These are phyloP conservation scores for Smithornis capensis DNA, from an alignment of 2,113 vertebrate genomes.

Conservation along the genomic window DNA sequence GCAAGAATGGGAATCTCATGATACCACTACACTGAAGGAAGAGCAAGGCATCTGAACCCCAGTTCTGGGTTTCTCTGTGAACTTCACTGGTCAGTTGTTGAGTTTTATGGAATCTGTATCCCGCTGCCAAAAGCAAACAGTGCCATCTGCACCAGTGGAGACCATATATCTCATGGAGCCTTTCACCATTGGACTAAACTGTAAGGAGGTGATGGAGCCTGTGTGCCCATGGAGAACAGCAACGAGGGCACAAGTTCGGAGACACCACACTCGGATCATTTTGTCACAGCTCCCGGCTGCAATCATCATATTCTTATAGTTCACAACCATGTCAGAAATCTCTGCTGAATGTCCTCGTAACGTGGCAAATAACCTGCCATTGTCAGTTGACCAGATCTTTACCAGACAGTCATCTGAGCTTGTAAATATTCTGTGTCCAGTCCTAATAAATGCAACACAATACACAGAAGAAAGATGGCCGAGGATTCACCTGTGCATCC, in stretches of 20 bases:
- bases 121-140: constrained; percentile 98
- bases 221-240: constrained; percentile 95
- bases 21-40: too few species aligned
- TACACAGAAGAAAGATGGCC: constrained; percentile 98
- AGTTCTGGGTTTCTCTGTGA: too few species aligned
- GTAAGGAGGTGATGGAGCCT: constrained; percentile 95
- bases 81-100: too few species aligned
- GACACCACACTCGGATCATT: constrained; percentile 95
- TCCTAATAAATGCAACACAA: constrained; percentile 96
- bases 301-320: constrained; percentile 95
- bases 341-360: constrained; percentile 95
- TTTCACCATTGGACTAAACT: constrained; percentile 97
- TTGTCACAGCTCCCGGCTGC: constrained; percentile 98
- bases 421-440: constrained; percentile 97
- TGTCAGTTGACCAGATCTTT: constrained; percentile 97
- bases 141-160: constrained; percentile 96
- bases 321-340: constrained; percentile 97
- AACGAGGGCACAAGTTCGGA: constrained; percentile 93
- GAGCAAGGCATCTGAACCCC: too few species aligned
- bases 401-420: constrained; percentile 98
- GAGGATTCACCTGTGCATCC: constrained; percentile 93
- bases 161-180: constrained; percentile 92
- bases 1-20: too few species aligned
- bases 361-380: constrained; percentile 91
- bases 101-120: constrained; percentile 88